These are phyloP conservation scores for Rhabdomys dilectus DNA, from an alignment of 2,113 vertebrate species.

Conservation along the genomic window DNA sequence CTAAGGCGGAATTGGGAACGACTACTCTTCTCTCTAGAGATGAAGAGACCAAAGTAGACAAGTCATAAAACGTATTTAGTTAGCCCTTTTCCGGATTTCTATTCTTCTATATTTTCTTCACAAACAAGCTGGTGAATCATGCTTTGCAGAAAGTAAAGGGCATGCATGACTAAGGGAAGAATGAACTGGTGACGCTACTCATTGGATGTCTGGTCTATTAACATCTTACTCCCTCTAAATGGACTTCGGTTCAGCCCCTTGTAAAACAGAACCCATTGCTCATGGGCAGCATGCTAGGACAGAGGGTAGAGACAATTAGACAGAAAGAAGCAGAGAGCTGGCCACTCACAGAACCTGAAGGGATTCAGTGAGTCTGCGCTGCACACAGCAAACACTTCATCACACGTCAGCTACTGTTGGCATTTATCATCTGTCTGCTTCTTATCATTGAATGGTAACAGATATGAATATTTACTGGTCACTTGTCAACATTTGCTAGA, in stretches of 20 bases:
- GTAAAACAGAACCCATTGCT: background rate
- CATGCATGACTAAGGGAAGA: background rate
- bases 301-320: background rate
- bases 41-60: background rate
- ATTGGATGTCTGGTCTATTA: background rate
- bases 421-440: background rate
- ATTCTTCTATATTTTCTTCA: background rate
- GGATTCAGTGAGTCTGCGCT: background rate
- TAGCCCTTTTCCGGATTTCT: background rate
- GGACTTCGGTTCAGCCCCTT: slow-evolving; percentile 29
- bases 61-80: background rate
- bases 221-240: background rate
- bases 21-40: background rate
- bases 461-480: slow-evolving; percentile 13
- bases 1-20: background rate
- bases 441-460: background rate
- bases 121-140: background rate
- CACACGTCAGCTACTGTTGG: background rate
- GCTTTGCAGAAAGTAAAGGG: slow-evolving; percentile 9
- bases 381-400: background rate
- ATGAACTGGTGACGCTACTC: background rate
- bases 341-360: background rate
- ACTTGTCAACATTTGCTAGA: background rate
- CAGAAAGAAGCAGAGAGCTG: background rate
- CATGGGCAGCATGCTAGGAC: background rate